A percentile compares a stretch with the other conserved stretches of the same genome.
phyloP scores from a whole-genome alignment of 2,888 invertebrate species.

The Tineola bisselliella region DNA sequence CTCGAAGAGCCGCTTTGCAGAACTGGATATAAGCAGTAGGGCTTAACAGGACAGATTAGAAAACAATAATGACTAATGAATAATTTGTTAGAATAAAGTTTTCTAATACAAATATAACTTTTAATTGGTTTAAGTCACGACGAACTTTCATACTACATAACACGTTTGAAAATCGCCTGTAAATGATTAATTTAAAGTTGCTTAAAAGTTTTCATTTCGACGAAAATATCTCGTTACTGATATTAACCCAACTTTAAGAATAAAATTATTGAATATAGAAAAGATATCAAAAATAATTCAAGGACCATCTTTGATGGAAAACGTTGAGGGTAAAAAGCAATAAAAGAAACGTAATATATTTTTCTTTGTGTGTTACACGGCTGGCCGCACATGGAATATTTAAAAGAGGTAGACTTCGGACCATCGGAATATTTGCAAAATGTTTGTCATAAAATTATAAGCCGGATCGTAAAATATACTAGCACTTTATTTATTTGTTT shows the following conservation, averaged over 20 bases:
- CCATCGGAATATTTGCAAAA: background rate
- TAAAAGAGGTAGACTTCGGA: slow-evolving; percentile 26
- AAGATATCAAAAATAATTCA: background rate
- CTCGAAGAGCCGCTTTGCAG: no score
- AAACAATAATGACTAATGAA: no score
- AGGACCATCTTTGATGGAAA: background rate
- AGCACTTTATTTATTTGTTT: background rate
- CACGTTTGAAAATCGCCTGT: background rate
- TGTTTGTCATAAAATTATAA: slow-evolving; percentile 6
- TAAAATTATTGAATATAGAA: background rate
- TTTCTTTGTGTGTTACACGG: slow-evolving; percentile 62
- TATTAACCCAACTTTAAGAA: background rate
- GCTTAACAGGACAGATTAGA: no score
- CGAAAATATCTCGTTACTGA: background rate
- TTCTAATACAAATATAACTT: background rate
- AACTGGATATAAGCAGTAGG: no score
- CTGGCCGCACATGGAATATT: slow-evolving; percentile 66
- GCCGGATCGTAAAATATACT: background rate
- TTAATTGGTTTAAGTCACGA: background rate
- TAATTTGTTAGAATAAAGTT: background rate
- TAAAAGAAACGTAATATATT: slow-evolving; percentile 63
- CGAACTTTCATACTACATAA: background rate
- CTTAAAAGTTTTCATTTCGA: background rate
- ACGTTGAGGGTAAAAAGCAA: slow-evolving; percentile 50
- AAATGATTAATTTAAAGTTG: background rate